Evolutionary conservation across 1,140 invertebrate genomes (phyloP), one percentile per base, ranked within the genome.

Genomic region (Thrips palmi): DNA sequence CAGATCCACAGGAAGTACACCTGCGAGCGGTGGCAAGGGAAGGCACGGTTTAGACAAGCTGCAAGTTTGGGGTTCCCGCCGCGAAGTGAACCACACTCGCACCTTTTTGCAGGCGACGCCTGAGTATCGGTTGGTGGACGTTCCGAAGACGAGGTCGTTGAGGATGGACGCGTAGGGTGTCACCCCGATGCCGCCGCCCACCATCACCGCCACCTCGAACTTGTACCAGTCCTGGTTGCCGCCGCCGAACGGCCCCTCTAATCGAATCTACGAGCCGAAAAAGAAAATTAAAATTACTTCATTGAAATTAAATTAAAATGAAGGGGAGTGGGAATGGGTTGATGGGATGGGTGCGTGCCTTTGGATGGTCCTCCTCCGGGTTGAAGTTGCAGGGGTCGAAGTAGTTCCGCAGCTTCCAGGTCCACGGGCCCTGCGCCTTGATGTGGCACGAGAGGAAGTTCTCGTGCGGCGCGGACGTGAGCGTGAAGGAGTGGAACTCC

Each of bases 151-250:
- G 25, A 97, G 67, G 57, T 97, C 91, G 50, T 94, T 97, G 6
- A 99, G 67, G 49, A 98, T 98, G 1, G 94, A 98, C 2, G 96
- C 94, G 51, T 98, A 99, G 0, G 96, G 96, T 0, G 96, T 98
- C 0, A 99, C 93, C 0, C 94, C 94, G 42, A 99, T 99, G 10
- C 94, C 94, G 8, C 91, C 94, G 0, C 94, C 94, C 2, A 98
- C 89, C 85, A 99, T 93, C 4, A 99, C 89, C 1, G 93, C 93
- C 5, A 92, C 84, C 58, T 92, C 86, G 50, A 91, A 92, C 58
- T 93, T 94, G 58, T 96, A 96, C 92, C 91, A 97, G 59, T 97
- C 93, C 56, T 99, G 94, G 60, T 99, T 98, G 2, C 94, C 94
- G 17, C 93, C 93, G 1, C 94, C 94, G 50, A 94, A 98, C 0